Conservation (phyloP, 2,113 vertebrate genomes). For the Cyprinodon tularosa region DNA sequence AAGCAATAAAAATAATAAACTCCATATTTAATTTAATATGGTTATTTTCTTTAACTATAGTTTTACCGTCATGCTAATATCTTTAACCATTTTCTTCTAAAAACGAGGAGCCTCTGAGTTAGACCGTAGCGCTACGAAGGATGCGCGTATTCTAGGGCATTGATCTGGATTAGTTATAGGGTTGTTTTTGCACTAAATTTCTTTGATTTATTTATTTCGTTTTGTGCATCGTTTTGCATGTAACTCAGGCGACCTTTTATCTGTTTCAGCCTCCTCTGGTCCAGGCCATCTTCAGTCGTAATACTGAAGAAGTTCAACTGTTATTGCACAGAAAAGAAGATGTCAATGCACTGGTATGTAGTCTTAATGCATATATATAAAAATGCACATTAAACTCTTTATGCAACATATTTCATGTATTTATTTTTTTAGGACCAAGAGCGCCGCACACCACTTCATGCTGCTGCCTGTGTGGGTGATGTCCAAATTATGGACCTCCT, state of each 20-base stretch:
- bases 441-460: slow-evolving; percentile 93
- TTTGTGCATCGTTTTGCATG: slow-evolving; percentile 4
- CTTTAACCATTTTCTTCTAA: background rate
- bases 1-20: background rate
- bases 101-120: background rate
- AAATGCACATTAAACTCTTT: background rate
- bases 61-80: rapidly evolving
- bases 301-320: slow-evolving; percentile 93
- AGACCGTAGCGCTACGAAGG: background rate
- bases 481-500: slow-evolving; percentile 95
- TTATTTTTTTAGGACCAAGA: slow-evolving; percentile 89
- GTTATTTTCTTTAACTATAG: background rate
- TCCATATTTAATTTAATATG: background rate
- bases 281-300: slow-evolving; percentile 98
- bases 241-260: slow-evolving; percentile 17
- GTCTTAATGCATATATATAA: background rate
- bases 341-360: slow-evolving; percentile 92
- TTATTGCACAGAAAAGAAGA: slow-evolving; percentile 97
- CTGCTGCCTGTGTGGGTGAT: slow-evolving; percentile 96
- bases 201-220: background rate
- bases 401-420: background rate
- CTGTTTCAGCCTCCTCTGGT: slow-evolving; percentile 91
- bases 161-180: background rate
- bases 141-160: background rate
- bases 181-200: background rate